These are phyloP conservation scores for Danionella dracula DNA, from an alignment of 2,797 vertebrate species.

Conservation along the genomic window DNA sequence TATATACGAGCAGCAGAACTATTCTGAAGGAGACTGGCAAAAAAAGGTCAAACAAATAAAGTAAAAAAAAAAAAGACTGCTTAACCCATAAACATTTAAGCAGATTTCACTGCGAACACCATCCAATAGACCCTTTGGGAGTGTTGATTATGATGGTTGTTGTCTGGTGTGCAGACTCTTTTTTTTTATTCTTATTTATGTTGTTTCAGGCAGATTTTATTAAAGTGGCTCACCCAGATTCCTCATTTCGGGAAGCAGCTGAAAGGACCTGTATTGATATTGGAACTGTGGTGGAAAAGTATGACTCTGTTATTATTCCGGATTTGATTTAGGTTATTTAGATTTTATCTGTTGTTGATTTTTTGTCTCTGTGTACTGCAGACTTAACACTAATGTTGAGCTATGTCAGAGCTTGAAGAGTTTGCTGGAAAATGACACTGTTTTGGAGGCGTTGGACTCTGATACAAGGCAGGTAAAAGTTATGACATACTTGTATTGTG, in stretches of 20 bases:
- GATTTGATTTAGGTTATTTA: not conserved
- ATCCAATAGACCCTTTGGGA: too few relatives aligned
- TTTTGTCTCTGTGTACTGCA: conserved; percentile 50
- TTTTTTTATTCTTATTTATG: too few relatives aligned
- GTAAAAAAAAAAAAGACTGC: too few relatives aligned
- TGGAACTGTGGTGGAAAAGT: conserved; percentile 91
- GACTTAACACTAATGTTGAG: conserved; percentile 90
- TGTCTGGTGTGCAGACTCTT: too few relatives aligned
- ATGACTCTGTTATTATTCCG: conserved; percentile 40
- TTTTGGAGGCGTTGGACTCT: conserved; percentile 76
- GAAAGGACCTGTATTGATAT: conserved; percentile 86
- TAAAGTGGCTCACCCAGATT: conserved; percentile 88
- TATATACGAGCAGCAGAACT: too few relatives aligned
- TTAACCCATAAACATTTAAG: too few relatives aligned
- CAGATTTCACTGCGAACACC: too few relatives aligned
- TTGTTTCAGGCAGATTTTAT: conserved; percentile 87
- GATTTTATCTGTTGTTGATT: not conserved
- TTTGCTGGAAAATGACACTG: conserved; percentile 71
- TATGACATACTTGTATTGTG: too few relatives aligned
- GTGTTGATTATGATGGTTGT: too few relatives aligned
- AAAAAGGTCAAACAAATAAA: too few relatives aligned
- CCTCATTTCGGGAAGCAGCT: conserved; percentile 83
- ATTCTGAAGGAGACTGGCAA: too few relatives aligned
- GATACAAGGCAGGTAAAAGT: conserved; percentile 78
- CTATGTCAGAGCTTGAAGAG: conserved; percentile 83